Conservation (phyloP, 2,113 vertebrate species). For the Motacilla alba region DNA sequence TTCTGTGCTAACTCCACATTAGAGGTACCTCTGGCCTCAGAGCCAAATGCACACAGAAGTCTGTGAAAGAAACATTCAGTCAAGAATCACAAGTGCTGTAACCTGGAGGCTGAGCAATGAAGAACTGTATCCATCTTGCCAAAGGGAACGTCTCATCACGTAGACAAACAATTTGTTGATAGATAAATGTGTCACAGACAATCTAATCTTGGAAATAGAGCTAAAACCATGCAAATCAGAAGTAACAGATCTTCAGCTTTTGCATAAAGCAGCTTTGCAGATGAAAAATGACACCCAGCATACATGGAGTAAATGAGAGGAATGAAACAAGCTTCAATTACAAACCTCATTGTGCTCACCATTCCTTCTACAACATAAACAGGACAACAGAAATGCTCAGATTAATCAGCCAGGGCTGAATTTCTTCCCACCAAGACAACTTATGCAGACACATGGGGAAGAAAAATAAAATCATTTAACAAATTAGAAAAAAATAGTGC, state of each 20-base stretch:
- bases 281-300: constrained; percentile 6
- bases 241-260: neutral
- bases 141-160: neutral
- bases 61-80: neutral
- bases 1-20: neutral
- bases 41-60: neutral
- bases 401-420: neutral
- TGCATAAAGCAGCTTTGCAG: neutral
- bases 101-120: neutral
- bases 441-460: neutral
- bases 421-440: neutral
- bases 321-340: neutral
- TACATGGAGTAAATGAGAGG: neutral
- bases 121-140: neutral
- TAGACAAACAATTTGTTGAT: neutral
- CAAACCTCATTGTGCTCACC: neutral
- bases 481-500: neutral
- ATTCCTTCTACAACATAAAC: neutral
- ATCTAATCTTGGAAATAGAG: neutral
- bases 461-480: neutral
- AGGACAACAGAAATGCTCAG: neutral
- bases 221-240: neutral
- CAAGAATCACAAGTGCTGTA: neutral
- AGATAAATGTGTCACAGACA: neutral
- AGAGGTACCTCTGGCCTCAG: neutral